Conservation (phyloP, 2,888 invertebrate genomes). For the Cephonodes hylas region DNA sequence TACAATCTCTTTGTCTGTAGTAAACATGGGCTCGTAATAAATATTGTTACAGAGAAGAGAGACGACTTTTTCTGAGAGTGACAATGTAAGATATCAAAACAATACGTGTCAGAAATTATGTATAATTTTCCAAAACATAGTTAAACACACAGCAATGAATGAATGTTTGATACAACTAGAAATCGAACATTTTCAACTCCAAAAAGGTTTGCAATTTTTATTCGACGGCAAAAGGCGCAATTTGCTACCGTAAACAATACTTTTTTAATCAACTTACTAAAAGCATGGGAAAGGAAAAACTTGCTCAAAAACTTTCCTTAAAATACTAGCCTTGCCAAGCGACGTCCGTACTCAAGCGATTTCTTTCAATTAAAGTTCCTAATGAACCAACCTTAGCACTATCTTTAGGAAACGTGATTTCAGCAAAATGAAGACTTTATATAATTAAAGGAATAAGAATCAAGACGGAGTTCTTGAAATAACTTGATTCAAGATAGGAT, state of each 20-base stretch:
- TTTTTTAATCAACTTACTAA: neutral
- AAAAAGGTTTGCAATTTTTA: neutral
- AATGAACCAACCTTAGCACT: constrained; percentile 31
- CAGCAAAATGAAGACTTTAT: constrained; percentile 28
- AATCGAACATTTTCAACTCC: neutral
- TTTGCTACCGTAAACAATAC: neutral
- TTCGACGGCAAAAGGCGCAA: neutral
- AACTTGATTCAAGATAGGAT: neutral
- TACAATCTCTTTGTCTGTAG: no score
- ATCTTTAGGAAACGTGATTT: constrained; percentile 28
- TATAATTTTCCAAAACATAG: no score
- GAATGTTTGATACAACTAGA: no score
- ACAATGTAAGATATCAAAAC: no score
- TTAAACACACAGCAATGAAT: no score
- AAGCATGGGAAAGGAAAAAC: neutral
- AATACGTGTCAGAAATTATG: no score
- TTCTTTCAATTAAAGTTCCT: constrained; percentile 33
- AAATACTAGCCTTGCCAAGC: neutral
- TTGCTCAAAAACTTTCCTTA: neutral
- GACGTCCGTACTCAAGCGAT: constrained; percentile 6
- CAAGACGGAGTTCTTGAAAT: neutral
- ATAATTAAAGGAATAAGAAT: constrained; percentile 38
- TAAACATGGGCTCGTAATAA: no score
- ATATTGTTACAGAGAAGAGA: no score
- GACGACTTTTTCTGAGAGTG: no score